These are phyloP conservation scores for Chrysina gloriosa DNA, from an alignment of 2,888 invertebrate genomes.

Conservation along the genomic window DNA sequence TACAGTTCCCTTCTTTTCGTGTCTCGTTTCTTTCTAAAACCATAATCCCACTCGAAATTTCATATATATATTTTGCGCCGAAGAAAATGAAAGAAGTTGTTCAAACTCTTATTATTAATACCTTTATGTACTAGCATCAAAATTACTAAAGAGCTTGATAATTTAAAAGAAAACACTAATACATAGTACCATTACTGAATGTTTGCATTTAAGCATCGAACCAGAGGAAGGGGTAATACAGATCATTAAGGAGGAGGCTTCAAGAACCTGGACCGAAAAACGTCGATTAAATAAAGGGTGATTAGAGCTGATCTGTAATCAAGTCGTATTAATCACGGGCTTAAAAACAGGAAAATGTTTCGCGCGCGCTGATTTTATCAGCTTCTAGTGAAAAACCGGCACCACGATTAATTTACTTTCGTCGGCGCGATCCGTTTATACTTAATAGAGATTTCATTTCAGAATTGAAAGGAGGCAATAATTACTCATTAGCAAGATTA, in stretches of 20 bases:
- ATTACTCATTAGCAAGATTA: conserved; percentile 33
- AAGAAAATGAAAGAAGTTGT: no score
- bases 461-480: conserved; percentile 33
- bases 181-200: no score
- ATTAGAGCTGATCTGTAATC: conserved; percentile 34
- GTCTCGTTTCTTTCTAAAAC: no score
- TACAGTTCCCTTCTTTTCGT: no score
- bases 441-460: conserved; percentile 31
- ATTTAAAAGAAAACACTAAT: no score
- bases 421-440: background rate
- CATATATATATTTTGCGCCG: no score
- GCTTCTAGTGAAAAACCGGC: conserved; percentile 31
- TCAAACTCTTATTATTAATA: no score
- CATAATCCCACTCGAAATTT: no score
- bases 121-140: no score
- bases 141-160: no score
- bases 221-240: background rate
- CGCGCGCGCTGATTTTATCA: conserved; percentile 33
- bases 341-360: conserved; percentile 37
- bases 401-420: conserved; percentile 35
- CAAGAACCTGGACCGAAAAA: conserved; percentile 14
- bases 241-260: conserved; percentile 18
- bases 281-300: conserved; percentile 36
- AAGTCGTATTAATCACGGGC: conserved; percentile 35
- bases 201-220: no score